Percentiles rank a stretch among this genome's conserved stretches.
These are phyloP conservation scores for Asobara japonica DNA, from an alignment of 1,140 invertebrate species.

Conservation along the genomic window DNA sequence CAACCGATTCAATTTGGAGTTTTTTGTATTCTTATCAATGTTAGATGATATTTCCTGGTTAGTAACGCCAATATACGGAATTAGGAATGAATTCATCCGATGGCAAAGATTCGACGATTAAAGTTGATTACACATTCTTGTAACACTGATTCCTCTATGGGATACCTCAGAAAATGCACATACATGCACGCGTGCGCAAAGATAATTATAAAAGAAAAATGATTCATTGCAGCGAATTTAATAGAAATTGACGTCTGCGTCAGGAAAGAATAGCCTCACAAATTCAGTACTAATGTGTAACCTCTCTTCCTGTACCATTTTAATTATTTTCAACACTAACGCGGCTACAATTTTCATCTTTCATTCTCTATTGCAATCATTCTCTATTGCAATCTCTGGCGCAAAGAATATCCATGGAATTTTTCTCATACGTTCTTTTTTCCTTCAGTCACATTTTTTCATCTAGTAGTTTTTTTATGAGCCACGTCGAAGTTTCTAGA, in stretches of 20 bases:
- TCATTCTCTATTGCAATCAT: neutral
- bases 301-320: neutral
- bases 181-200: too few species aligned
- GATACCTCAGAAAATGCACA: too few species aligned
- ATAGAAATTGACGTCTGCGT: too few species aligned
- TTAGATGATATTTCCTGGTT: neutral
- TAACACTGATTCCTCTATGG: too few species aligned
- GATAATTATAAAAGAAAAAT: too few species aligned
- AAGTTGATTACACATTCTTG: too few species aligned
- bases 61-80: neutral
- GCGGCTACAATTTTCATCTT: neutral
- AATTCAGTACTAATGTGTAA: neutral
- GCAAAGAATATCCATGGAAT: neutral
- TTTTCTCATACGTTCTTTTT: slow-evolving; percentile 1
- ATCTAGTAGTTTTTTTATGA: neutral
- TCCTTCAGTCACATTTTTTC: slow-evolving; percentile 3
- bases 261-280: neutral
- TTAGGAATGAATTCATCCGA: too few species aligned
- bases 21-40: neutral
- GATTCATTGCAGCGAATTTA: too few species aligned
- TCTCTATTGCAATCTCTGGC: neutral
- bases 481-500: neutral
- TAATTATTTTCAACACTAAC: neutral
- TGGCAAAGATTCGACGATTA: too few species aligned
- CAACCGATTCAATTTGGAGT: neutral